Evolutionary conservation across 2,113 vertebrate genomes (phyloP), one percentile per base, ranked within the genome.

Genomic region (Mus pahari): DNA sequence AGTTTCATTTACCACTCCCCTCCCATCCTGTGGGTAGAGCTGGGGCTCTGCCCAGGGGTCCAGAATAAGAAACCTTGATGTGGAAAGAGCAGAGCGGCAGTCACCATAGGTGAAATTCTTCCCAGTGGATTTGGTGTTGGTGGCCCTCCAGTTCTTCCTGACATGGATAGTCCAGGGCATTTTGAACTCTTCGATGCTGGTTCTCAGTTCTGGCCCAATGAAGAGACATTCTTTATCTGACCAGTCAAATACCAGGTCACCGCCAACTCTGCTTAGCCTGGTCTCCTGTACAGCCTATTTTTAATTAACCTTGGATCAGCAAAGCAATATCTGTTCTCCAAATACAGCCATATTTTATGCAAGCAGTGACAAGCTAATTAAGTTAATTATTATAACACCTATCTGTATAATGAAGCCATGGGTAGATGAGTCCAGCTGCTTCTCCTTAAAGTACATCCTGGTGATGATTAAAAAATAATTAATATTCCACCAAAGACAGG

Each of bases 391-490:
- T 99, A 97, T 98, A 98, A 98, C 98, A 98, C 98, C 98, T 98
- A 98, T 98, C 98, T 92, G 96, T 95, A 84, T 97, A 98, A 98
- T 97, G 98, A 98, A 98, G 98, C 97, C 92, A 97, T 96, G 98
- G 97, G 97, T 98, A 98, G 98, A 96, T 94, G 92, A 90, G 92
- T 94, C 93, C 92, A 97, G 96, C 97, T 97, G 96, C 97, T 98
- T 97, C 97, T 97, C 97, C 97, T 98, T 98, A 98, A 97, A 98
- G 97, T 95, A 82, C 98, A 95, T 98, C 97, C 97, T 96, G 95
- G 97, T 95, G 92, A 98, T 98, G 98, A 99, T 99, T 98, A 98
- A 98, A 98, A 99, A 98, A 98, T 99, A 99, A 99, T 99, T 98
- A 98, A 98, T 98, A 98, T 98, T 98, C 98, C 97, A 98, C 98